These are phyloP conservation scores for Maniola hyperantus DNA, from an alignment of 2,888 invertebrate species.

Conservation along the genomic window DNA sequence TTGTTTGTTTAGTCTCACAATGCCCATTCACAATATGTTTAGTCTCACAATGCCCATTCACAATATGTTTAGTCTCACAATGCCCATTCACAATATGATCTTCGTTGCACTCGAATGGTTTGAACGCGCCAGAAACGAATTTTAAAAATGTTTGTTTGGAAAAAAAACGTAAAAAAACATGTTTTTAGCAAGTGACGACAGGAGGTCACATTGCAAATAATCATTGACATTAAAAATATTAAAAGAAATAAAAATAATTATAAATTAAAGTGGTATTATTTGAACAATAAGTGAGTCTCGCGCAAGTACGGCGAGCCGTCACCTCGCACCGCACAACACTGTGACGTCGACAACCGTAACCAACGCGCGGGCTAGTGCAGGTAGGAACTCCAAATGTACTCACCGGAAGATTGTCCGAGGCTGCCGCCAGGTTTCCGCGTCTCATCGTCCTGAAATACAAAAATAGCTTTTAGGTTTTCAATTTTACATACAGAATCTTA, in stretches of 20 bases:
- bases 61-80: too few relatives aligned
- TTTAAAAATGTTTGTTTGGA: not conserved
- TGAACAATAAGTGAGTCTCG: not conserved
- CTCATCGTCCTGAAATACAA: constrained; percentile 70
- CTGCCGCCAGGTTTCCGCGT: constrained; percentile 73
- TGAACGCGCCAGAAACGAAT: not conserved
- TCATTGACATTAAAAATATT: constrained; percentile 60
- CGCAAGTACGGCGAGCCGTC: not conserved
- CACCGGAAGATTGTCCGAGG: constrained; percentile 72
- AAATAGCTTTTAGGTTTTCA: not conserved
- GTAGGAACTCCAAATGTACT: constrained; percentile 50
- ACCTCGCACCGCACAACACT: not conserved
- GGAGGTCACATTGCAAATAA: constrained; percentile 79
- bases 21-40: too few relatives aligned
- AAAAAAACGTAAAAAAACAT: constrained; percentile 25
- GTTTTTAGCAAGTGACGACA: constrained; percentile 65
- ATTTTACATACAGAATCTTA: not conserved
- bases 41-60: too few relatives aligned
- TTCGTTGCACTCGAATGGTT: constrained; percentile 46
- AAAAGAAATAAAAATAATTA: constrained; percentile 34
- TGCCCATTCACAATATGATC: constrained; percentile 79
- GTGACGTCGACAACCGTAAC: too few relatives aligned
- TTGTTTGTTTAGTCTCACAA: too few relatives aligned
- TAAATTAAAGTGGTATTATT: not conserved
- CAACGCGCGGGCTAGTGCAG: too few relatives aligned